These are phyloP conservation scores for Odontocolon sp. DNA, from an alignment of 2,888 invertebrate genomes.

Conservation along the genomic window DNA sequence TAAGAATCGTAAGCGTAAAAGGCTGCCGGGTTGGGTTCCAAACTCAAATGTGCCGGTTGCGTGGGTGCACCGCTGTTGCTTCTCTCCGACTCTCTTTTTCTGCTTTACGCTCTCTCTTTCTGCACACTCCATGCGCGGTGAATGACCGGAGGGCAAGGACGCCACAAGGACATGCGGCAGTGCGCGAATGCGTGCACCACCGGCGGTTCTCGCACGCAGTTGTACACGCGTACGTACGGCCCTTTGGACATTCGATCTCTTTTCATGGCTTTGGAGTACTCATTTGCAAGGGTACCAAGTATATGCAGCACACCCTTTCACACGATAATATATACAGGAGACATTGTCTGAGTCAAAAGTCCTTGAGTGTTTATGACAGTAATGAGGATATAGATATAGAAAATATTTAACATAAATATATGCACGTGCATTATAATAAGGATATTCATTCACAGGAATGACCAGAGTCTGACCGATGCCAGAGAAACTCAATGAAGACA, in stretches of 20 bases:
- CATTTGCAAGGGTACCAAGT: too few relatives aligned
- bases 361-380: too few relatives aligned
- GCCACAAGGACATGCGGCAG: slow-evolving; percentile 77
- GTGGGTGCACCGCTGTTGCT: slow-evolving; percentile 65
- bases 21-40: slow-evolving; percentile 70
- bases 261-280: background rate
- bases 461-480: too few relatives aligned
- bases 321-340: background rate
- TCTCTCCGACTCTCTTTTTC: slow-evolving; percentile 41
- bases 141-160: slow-evolving; percentile 79
- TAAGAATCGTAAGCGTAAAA: slow-evolving; percentile 73
- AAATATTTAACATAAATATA: too few relatives aligned
- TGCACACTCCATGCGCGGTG: slow-evolving; percentile 69
- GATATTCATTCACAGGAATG: too few relatives aligned
- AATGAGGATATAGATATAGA: too few relatives aligned
- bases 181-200: slow-evolving; percentile 46
- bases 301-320: background rate
- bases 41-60: slow-evolving; percentile 67
- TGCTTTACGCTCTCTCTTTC: slow-evolving; percentile 28
- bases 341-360: background rate
- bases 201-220: slow-evolving; percentile 17
- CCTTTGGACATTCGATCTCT: background rate
- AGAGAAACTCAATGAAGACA: too few relatives aligned
- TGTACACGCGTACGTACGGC: background rate
- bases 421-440: too few relatives aligned